Percentiles rank a stretch among this genome's conserved stretches.
These are phyloP conservation scores for Blera fallax DNA, from an alignment of 2,888 invertebrate genomes.

Conservation along the genomic window DNA sequence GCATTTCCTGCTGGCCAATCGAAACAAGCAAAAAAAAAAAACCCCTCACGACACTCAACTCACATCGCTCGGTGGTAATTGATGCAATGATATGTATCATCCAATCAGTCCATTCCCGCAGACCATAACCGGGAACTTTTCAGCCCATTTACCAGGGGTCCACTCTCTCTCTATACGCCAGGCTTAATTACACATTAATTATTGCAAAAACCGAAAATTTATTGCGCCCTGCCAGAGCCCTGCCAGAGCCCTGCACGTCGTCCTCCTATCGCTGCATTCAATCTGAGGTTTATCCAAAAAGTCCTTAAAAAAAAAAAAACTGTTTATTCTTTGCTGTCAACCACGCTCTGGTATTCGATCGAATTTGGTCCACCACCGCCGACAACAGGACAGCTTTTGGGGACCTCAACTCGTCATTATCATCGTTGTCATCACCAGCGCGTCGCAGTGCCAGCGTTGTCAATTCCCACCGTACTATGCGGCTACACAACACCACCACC, in stretches of 20 bases:
- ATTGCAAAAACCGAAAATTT: constrained; percentile 53
- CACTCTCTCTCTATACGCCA: constrained; percentile 13
- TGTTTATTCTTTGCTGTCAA: constrained; percentile 40
- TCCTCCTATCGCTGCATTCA: constrained; percentile 51
- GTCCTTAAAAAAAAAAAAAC: constrained; percentile 1
- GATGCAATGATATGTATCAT: constrained; percentile 70
- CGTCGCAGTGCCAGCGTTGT: constrained; percentile 42
- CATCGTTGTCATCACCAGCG: constrained; percentile 5
- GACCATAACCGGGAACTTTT: constrained; percentile 47
- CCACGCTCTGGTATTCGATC: constrained; percentile 70
- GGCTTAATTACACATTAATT: constrained; percentile 71
- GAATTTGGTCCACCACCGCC: constrained; percentile 61
- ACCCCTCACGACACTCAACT: constrained; percentile 10
- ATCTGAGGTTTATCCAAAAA: constrained; percentile 41
- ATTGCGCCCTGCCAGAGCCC: constrained; percentile 51
- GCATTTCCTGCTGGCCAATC: constrained; percentile 48
- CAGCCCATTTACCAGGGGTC: constrained; percentile 4
- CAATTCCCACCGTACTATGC: constrained; percentile 55
- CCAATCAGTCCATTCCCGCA: constrained; percentile 62
- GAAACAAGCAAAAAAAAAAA: not conserved
- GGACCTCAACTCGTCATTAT: constrained; percentile 54
- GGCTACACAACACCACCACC: constrained; percentile 36
- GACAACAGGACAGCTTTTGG: constrained; percentile 17
- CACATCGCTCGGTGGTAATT: constrained; percentile 62
- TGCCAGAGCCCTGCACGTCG: too few species aligned